Conservation (phyloP, 2,797 vertebrate species). For the Sylvilagus floridanus region DNA sequence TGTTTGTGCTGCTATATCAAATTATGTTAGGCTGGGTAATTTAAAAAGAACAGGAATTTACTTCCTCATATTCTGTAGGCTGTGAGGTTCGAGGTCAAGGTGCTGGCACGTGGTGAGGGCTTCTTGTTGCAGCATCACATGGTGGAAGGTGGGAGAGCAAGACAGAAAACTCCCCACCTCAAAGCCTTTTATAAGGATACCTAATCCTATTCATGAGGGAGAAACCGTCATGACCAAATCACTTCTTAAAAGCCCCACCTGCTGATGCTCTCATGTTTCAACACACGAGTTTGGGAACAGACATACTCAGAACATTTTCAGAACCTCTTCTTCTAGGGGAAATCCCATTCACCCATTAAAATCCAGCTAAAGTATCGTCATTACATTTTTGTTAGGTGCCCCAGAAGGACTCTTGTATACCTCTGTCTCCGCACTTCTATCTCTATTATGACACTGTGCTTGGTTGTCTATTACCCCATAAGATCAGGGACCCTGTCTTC, state of each 20-base stretch:
- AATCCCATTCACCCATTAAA: background rate
- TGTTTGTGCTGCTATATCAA: background rate
- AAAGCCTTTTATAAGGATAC: background rate
- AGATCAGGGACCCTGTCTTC: background rate
- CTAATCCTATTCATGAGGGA: background rate
- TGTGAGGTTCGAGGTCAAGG: background rate
- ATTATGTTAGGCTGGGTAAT: background rate
- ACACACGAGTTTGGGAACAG: background rate
- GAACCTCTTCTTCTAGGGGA: background rate
- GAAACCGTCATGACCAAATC: background rate
- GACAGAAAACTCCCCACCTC: background rate
- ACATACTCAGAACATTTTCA: background rate
- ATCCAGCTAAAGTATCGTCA: background rate
- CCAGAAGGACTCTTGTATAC: background rate
- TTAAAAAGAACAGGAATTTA: background rate
- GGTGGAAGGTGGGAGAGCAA: background rate
- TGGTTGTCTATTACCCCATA: background rate
- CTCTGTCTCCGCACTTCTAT: background rate
- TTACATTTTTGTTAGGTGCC: background rate
- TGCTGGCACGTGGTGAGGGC: background rate
- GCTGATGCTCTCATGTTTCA: background rate
- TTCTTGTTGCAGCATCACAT: background rate
- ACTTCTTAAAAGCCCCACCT: background rate
- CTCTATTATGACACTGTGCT: background rate
- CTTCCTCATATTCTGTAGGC: background rate